Evolutionary conservation across 2,113 vertebrate species (phyloP), one percentile per base, ranked within the genome.

Genomic region (Anarrhichthys ocellatus): DNA sequence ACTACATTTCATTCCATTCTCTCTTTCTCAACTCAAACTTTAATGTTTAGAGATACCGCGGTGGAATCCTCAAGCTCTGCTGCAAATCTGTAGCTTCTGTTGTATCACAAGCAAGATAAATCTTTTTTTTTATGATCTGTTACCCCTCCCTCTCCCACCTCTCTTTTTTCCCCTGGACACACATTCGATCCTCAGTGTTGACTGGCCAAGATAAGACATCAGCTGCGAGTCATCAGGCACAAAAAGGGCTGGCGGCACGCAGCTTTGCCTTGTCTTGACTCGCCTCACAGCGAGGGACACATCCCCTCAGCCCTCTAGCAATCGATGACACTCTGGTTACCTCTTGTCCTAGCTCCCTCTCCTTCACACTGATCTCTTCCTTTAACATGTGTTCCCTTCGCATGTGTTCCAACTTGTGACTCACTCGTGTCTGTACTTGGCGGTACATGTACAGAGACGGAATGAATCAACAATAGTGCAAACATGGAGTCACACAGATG

Each of bases 151-250:
- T 73, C 76, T 64, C 68, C 74, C 63, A 63, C 71, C 62, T 62
- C 77, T 73, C 40, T 46, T 67, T 70, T 44, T 24, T 18, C 2
- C 69, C 72, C 65, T 64, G 79, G 85, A 68, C 78, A 80, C 83
- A 84, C 77, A 81, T 82, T 88, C 89, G 85, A 89, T 93, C 87
- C 86, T 88, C 82, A 64, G 82, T 86, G 83, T 89, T 93, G 89
- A 92, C 86, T 82, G 65, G 68, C 81, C 79, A 76, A 90, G 82
- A 94, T 91, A 90, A 93, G 90, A 92, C 92, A 92, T 91, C 92
- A 92, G 88, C 89, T 88, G 89, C 76, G 58, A 90, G 84, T 92
- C 91, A 88, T 92, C 87, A 89, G 87, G 88, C 91, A 83, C 89
- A 87, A 76, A 89, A 88, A 87, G 76, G 90, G 73, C 88, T 71